These are phyloP conservation scores for Clarias pachynema DNA, from an alignment of 2,797 vertebrate species.

Conservation along the genomic window DNA sequence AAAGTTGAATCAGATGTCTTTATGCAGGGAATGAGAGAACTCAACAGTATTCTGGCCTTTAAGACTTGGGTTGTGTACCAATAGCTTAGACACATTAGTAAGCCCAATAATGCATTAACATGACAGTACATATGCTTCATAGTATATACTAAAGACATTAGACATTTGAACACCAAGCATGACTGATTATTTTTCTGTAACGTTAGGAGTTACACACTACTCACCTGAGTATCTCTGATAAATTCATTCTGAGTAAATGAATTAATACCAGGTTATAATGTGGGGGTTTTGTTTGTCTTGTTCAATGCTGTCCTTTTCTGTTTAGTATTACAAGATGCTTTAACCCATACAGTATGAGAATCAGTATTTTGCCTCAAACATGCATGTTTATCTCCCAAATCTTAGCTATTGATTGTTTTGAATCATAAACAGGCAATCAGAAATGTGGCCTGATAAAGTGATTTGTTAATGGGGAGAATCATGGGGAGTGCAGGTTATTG, in stretches of 20 bases:
- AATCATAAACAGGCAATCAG: background rate
- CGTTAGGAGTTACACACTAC: background rate
- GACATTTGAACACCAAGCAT: slow-evolving; percentile 2
- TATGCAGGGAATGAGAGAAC: background rate
- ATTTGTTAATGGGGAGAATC: background rate
- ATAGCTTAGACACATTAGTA: background rate
- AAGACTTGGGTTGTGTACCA: background rate
- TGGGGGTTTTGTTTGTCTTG: slow-evolving; percentile 15
- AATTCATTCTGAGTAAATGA: slow-evolving; percentile 1
- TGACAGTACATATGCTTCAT: slow-evolving; percentile 1
- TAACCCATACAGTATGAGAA: background rate
- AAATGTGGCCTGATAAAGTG: slow-evolving; percentile 6
- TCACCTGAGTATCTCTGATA: background rate
- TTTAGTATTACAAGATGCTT: background rate
- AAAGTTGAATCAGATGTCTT: background rate
- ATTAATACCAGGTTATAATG: slow-evolving; percentile 9
- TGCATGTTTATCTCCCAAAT: slow-evolving; percentile 40
- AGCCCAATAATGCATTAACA: background rate
- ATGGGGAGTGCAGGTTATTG: slow-evolving; percentile 49
- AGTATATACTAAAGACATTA: background rate
- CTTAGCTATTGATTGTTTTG: slow-evolving; percentile 14
- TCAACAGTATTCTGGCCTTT: background rate
- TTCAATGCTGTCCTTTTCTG: slow-evolving; percentile 25
- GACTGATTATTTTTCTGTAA: slow-evolving; percentile 25
- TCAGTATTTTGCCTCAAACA: slow-evolving; percentile 7